These are phyloP conservation scores for Andrena haemorrhoa DNA, from an alignment of 2,888 invertebrate genomes.

Conservation along the genomic window DNA sequence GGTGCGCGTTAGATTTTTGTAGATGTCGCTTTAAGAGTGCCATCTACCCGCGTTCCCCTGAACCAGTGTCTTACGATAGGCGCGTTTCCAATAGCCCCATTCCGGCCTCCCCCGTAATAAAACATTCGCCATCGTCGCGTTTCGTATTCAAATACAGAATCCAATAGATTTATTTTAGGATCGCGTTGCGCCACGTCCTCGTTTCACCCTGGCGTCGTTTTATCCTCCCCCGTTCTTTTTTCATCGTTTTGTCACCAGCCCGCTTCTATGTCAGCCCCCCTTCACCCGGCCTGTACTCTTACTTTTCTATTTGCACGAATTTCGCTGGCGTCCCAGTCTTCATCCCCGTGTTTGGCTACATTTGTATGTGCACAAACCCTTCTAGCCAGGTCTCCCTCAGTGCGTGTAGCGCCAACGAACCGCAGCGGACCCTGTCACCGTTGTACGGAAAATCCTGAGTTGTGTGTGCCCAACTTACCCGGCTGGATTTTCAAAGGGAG, in stretches of 20 bases:
- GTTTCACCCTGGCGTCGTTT: conserved; percentile 3
- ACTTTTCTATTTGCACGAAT: conserved; percentile 41
- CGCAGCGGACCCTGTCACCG: conserved; percentile 37
- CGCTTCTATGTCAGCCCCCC: not conserved
- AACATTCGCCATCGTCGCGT: not conserved
- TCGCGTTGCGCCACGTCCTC: conserved; percentile 20
- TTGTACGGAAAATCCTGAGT: conserved; percentile 48
- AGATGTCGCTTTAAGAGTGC: not conserved
- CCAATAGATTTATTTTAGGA: conserved; percentile 48
- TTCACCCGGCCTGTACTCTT: conserved; percentile 16
- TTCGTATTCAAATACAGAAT: conserved; percentile 51
- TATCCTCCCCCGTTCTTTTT: not conserved
- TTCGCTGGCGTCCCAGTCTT: conserved; percentile 1
- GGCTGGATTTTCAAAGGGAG: conserved; percentile 17
- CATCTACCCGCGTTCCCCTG: not conserved
- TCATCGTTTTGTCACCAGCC: conserved; percentile 10
- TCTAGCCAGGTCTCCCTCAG: not conserved
- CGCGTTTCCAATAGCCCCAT: conserved; percentile 16
- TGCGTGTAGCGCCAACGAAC: conserved; percentile 44
- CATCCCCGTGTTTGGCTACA: conserved; percentile 21
- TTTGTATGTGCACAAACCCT: conserved; percentile 22
- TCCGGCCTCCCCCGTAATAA: conserved; percentile 12
- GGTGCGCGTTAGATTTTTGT: not conserved
- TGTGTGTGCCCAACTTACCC: conserved; percentile 31
- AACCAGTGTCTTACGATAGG: not conserved